Base-by-base conservation (phyloP, 2,888 invertebrate species). In the Drosophila gaucha region DNA sequence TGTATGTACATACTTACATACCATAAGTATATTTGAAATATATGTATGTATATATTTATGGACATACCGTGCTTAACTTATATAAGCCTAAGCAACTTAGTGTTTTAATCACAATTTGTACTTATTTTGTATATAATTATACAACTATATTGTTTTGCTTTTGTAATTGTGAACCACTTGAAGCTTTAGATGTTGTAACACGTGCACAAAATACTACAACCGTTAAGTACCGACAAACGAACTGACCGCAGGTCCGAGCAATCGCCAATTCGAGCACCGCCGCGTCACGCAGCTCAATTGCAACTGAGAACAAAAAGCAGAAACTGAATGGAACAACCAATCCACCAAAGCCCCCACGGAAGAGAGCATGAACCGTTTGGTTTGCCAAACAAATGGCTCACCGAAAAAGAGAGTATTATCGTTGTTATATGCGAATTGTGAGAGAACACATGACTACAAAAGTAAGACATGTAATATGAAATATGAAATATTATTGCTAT, bases 181-280 rank as follows among this genome's bases (percentile, higher is more conserved):
- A 77, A 72, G 78, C 68, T 64, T 77, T 73, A 55, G 69, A 67
- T 76, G 77, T 60, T 76, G 58, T 76, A 71, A 76, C 57, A 50
- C 56, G 77, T 60, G 63, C 51, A 57, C 18, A 18, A 50, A 38
- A 50, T 38, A 36, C 47, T 66, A 38, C 33, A 75, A 35, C 33
- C 35, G 26, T 18, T 39, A 6, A n/a, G 4, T 43, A 20, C 22
- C 38, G 20, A 14, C 49, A 38, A 30, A 33, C 31, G 24, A 43
- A 56, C 36, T 22, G 18, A 12, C 35, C 54, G 35, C 28, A 16
- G 10, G 33, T 10, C n/a, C 6, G 16, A 16, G 0, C 12, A 22
- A 35, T 16, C 33, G 6, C 39, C 54, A 46, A 63, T 18, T 44
- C n/a, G 38, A 52, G 57, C 28, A 74, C 78, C 56, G 38, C 31